Conservation (phyloP, 2,888 invertebrate species). For the Melanostoma scalare region DNA sequence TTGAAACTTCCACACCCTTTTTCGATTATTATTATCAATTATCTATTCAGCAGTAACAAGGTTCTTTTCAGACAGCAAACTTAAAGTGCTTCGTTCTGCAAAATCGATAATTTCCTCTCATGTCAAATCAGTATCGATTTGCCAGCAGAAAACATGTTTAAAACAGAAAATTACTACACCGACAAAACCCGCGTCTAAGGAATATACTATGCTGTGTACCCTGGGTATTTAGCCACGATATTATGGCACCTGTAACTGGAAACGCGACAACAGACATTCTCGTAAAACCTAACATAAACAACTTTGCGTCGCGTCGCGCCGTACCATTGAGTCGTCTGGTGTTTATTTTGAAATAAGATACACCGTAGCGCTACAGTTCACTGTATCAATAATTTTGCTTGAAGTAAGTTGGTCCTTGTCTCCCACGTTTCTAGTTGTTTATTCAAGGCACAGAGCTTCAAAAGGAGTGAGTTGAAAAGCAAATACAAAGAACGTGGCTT, state of each 20-base stretch:
- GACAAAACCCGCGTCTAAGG: constrained; percentile 1
- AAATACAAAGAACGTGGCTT: no score
- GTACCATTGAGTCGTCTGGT: constrained; percentile 2
- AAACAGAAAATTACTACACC: neutral
- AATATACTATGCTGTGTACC: neutral
- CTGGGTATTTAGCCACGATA: constrained; percentile 38
- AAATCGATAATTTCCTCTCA: constrained; percentile 58
- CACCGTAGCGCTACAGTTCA: constrained; percentile 20
- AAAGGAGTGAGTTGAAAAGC: no score
- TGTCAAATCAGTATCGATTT: constrained; percentile 56
- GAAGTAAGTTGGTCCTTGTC: neutral
- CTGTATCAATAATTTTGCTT: constrained; percentile 23
- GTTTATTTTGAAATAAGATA: constrained; percentile 62
- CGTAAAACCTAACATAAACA: no score
- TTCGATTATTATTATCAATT: constrained; percentile 12
- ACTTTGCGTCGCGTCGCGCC: no score
- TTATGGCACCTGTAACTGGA: constrained; percentile 50
- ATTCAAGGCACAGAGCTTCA: no score
- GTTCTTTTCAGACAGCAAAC: neutral
- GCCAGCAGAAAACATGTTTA: constrained; percentile 4
- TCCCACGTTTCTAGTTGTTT: no score
- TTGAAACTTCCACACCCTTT: constrained; percentile 11
- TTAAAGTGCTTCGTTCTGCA: constrained; percentile 17
- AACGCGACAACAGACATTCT: neutral
- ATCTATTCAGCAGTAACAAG: constrained; percentile 2